Conservation (phyloP, 1,140 invertebrate genomes). For the Pogonomyrmex californicus region DNA sequence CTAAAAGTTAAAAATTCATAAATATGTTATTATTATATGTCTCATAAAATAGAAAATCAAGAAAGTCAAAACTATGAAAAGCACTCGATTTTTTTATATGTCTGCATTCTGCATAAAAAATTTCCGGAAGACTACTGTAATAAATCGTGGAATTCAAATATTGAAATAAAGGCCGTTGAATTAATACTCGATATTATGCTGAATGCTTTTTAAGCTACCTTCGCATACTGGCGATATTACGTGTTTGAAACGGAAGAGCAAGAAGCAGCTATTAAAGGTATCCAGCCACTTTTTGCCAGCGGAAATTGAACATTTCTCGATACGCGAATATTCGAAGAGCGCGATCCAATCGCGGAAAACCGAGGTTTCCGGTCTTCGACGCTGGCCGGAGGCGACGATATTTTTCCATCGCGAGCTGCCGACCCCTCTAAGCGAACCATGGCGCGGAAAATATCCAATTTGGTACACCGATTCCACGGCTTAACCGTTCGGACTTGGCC, state of each 20-base stretch:
- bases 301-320: slow-evolving; percentile 62
- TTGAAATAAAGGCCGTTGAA: slow-evolving; percentile 57
- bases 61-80: background rate
- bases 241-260: slow-evolving; percentile 60
- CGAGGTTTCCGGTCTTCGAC: slow-evolving; percentile 64
- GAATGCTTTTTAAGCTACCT: slow-evolving; percentile 58
- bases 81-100: slow-evolving; percentile 10
- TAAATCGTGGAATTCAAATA: slow-evolving; percentile 61
- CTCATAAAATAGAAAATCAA: background rate
- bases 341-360: slow-evolving; percentile 72
- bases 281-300: slow-evolving; percentile 45
- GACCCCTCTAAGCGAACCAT: slow-evolving; percentile 65
- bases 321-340: slow-evolving; percentile 64
- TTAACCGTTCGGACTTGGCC: slow-evolving; percentile 74
- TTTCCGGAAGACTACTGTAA: slow-evolving; percentile 48
- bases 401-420: slow-evolving; percentile 58
- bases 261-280: slow-evolving; percentile 65
- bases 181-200: slow-evolving; percentile 61
- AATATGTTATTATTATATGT: background rate
- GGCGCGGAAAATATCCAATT: slow-evolving; percentile 76
- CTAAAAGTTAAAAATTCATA: background rate
- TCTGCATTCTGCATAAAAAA: slow-evolving; percentile 23
- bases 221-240: slow-evolving; percentile 43
- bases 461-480: slow-evolving; percentile 72
- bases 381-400: slow-evolving; percentile 70